Base-by-base conservation (phyloP, 2,113 vertebrate species). In the Brienomyrus brachyistius region DNA sequence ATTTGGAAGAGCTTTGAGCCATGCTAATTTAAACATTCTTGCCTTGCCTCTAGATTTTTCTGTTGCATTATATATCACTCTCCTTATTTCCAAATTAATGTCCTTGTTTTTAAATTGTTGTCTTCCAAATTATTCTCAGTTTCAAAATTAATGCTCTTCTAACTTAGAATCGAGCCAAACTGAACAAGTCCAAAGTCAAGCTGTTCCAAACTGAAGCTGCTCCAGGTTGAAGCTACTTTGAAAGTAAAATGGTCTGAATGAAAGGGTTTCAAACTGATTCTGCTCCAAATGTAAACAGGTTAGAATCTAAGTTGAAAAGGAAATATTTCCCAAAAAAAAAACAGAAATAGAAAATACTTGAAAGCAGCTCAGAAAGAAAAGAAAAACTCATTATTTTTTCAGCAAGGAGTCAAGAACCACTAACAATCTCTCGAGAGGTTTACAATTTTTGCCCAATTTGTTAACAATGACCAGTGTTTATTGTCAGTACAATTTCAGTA, bases 1-100 rank as follows among this genome's bases (percentile, higher is more conserved):
- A 80, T 80, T 80, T 80, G 62, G 62, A 70, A 70, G 62, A 70
- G 62, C n/a, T 70, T 70, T 70, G 62, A 70, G 62, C 62, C n/a
- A 27, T 66, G 70, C 35, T 80, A 8, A 80, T 80, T 80, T 80
- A 80, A 80, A 80, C 74, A 43, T 80, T 2, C 74, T 80, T 80
- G 74, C 31, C 17, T 80, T 17, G 35, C 6, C n/a, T 80, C 5
- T 19, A 80, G 35, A 80, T 80, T 80, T 43, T 80, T 43, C 74
- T 40, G 74, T 43, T 80, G 74, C 15, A 80, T 31, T 40, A 80
- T 80, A 35, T 80, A 7, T 80, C 35, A 43, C 40, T 40, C n/a
- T 74, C 70, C 27, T 13, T 74, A 74, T 40, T 77, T 77, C 70
- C 4, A 40, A 80, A 80, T 80, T 80, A 4, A 80, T 17, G 35